Evolutionary conservation across 2,797 vertebrate species (phyloP).

Genomic region (Cygnus olor): DNA sequence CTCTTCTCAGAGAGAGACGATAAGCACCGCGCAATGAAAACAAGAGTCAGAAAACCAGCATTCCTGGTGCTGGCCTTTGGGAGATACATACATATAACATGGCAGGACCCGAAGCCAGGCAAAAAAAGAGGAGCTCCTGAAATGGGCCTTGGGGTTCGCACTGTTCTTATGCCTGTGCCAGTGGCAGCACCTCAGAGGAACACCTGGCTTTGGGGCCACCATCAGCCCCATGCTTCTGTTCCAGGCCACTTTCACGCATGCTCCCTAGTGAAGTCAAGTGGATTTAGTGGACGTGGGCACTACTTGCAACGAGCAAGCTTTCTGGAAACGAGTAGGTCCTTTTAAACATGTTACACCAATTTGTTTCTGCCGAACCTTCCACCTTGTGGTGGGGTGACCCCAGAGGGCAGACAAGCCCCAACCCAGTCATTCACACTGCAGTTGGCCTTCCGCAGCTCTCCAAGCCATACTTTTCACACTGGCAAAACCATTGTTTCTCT

Average conservation of each 20-base stretch:
- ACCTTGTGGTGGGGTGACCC: not conserved
- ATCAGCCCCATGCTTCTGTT: not conserved
- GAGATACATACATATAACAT: not conserved
- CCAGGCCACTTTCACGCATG: accelerated
- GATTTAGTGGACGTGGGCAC: not conserved
- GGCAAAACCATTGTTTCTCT: not conserved
- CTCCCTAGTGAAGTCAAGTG: not conserved
- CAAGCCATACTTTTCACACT: not conserved
- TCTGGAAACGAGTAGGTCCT: not conserved
- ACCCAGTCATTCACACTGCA: not conserved
- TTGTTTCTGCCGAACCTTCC: not conserved
- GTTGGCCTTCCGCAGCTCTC: not conserved
- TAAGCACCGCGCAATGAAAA: not conserved
- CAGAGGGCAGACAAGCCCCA: not conserved
- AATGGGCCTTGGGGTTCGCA: not conserved
- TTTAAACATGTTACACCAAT: not conserved
- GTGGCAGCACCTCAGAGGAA: not conserved
- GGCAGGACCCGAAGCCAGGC: not conserved
- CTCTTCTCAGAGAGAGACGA: not conserved
- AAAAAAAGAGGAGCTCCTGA: not conserved
- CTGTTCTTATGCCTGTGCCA: not conserved
- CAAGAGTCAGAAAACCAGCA: not conserved
- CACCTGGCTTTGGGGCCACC: not conserved
- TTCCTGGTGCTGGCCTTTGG: not conserved
- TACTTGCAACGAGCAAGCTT: not conserved